A percentile compares a stretch with the other conserved stretches of the same genome.
Conservation (phyloP, 1,140 invertebrate genomes). For the Caenorhabditis tropicalis region DNA sequence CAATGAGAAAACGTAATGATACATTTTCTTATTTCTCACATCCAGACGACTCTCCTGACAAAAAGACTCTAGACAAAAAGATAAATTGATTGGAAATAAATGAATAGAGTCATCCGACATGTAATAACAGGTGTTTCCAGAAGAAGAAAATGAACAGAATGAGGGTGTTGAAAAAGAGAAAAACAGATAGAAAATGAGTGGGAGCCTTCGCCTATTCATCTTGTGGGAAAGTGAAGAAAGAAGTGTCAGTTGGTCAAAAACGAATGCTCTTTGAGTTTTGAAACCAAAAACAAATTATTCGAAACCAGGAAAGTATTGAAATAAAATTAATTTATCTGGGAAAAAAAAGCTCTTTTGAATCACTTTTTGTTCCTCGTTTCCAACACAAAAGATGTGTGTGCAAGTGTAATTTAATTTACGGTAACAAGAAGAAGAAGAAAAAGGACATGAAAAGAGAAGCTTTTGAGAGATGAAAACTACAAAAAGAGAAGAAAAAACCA, state of each 20-base stretch:
- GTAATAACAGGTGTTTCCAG: conserved; percentile 41
- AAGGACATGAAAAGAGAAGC: not conserved
- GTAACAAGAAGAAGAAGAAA: not conserved
- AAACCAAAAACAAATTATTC: no score
- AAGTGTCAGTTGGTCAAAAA: conserved; percentile 1
- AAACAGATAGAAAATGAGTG: conserved; percentile 14
- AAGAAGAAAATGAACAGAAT: not conserved
- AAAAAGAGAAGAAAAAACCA: not conserved
- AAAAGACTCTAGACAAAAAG: not conserved
- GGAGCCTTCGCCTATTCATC: not conserved
- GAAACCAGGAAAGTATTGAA: not conserved
- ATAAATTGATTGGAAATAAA: conserved; percentile 44
- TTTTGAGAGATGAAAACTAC: no score
- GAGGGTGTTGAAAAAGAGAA: not conserved
- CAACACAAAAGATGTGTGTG: not conserved
- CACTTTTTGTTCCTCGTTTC: not conserved
- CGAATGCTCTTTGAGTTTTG: conserved; percentile 22
- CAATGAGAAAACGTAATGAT: conserved; percentile 19
- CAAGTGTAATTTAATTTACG: conserved; percentile 36
- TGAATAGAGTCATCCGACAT: conserved; percentile 5
- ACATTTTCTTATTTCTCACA: not conserved
- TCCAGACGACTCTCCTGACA: not conserved
- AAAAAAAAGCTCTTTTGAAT: not conserved
- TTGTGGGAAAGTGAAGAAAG: not conserved
- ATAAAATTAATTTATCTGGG: not conserved